A percentile compares a stretch with the other conserved stretches of the same genome.
Evolutionary conservation across 2,113 vertebrate species (phyloP).

Genomic region (Peromyscus maniculatus): DNA sequence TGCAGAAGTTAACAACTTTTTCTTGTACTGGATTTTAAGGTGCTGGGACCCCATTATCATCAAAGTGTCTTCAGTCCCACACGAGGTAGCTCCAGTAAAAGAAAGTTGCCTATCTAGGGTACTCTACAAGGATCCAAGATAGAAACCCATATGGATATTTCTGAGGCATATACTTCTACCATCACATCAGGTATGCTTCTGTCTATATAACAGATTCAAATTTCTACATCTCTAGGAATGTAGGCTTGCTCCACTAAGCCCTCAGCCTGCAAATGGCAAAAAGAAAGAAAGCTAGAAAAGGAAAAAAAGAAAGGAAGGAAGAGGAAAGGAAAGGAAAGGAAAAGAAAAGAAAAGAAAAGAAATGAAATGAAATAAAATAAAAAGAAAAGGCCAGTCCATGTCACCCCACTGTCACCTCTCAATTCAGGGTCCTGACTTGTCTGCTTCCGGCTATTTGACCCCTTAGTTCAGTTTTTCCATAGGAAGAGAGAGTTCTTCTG

Average conservation of each 20-base stretch:
- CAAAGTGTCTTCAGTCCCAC: neutral
- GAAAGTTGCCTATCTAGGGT: neutral
- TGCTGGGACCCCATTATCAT: neutral
- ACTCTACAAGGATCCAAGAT: neutral
- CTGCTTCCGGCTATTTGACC: neutral
- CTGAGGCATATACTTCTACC: neutral
- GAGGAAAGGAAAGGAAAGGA: no score
- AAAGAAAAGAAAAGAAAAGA: neutral
- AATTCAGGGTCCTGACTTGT: neutral
- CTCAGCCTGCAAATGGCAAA: neutral
- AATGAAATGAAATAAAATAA: neutral
- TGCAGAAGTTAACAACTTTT: neutral
- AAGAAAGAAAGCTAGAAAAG: no score
- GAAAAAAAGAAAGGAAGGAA: no score
- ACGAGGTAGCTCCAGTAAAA: neutral
- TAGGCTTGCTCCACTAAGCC: neutral
- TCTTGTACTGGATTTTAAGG: neutral
- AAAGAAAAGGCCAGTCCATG: neutral
- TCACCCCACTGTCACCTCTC: neutral
- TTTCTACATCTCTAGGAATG: neutral
- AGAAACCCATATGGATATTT: neutral
- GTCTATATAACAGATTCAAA: neutral
- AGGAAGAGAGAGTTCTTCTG: neutral
- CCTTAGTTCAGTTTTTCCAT: slow-evolving; percentile 1
- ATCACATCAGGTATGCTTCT: neutral